phyloP scores from a whole-genome alignment of 2,797 vertebrate species.

The Chromis chromis region DNA sequence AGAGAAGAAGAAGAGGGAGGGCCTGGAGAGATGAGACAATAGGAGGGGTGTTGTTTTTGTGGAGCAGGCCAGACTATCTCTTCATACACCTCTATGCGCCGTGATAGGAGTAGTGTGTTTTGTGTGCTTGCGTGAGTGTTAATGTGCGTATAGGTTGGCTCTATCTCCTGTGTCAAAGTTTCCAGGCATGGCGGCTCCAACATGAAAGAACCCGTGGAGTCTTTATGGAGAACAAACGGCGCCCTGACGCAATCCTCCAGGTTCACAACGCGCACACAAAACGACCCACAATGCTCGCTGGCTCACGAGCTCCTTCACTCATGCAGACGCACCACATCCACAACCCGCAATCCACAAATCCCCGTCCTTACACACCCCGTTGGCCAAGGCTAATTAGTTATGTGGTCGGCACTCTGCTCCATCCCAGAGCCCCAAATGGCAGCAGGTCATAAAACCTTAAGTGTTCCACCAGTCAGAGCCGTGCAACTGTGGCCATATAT shows the following conservation, averaged over 20 bases:
- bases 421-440: slow-evolving; percentile 82
- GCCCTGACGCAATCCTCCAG: slow-evolving; percentile 57
- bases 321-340: slow-evolving; percentile 64
- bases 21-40: slow-evolving; percentile 61
- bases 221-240: slow-evolving; percentile 67
- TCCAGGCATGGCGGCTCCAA: slow-evolving; percentile 66
- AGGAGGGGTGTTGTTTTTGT: slow-evolving; percentile 68
- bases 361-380: slow-evolving; percentile 60
- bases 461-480: slow-evolving; percentile 88
- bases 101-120: slow-evolving; percentile 41
- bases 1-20: slow-evolving; percentile 44
- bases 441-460: slow-evolving; percentile 89
- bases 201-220: slow-evolving; percentile 57
- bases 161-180: slow-evolving; percentile 71
- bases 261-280: slow-evolving; percentile 32
- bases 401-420: slow-evolving; percentile 78
- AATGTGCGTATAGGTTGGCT: slow-evolving; percentile 36
- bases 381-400: slow-evolving; percentile 82
- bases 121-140: slow-evolving; percentile 36
- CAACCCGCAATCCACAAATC: slow-evolving; percentile 74
- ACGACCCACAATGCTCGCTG: slow-evolving; percentile 47
- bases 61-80: slow-evolving; percentile 53
- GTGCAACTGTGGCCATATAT: slow-evolving; percentile 81
- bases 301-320: slow-evolving; percentile 52
- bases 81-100: slow-evolving; percentile 46